Evolutionary conservation across 2,113 vertebrate species (phyloP), one percentile per base, ranked within the genome.

Genomic region (Rynchops niger): DNA sequence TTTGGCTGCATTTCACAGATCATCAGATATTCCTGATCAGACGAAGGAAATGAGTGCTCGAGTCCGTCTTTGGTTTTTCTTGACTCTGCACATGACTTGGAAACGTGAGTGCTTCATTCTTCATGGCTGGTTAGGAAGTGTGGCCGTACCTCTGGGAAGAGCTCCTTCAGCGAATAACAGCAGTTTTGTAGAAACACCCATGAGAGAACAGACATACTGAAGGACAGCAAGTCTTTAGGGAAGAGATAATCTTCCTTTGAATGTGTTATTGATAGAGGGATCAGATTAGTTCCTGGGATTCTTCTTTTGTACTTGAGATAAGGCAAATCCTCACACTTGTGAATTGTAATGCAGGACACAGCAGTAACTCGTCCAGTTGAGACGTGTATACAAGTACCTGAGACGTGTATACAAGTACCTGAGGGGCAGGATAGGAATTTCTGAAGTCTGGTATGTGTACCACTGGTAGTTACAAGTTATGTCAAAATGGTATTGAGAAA

Each of bases 181-280:
- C 66, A 49, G 66, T 59, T 82, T 82, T 59, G n/a, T 63, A 45
- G n/a, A 30, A 94, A 78, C 42, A 77, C 7, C 18, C 36, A 71
- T 18, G 61, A 61, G 56, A 71, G 76, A 76, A 61, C 56, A 82
- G 59, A 61, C 20, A 61, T 70, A 12, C 25, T 94, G 59, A 95
- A 96, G 95, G 94, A 88, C 88, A 71, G 26, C 0, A 3, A 86
- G 92, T 74, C 91, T 93, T 94, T 95, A 72, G 49, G 66, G 59
- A 36, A 84, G 86, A 92, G 86, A 88, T 97, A 90, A 97, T 96
- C 95, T 92, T 88, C 59, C 34, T 90, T 92, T 76, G 86, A 84
- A 56, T 53, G 9, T 55, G 40, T 29, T 86, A 52, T 86, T 61
- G 47, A 53, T 21, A 69, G 70, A 86, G 22, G 80, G 90, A 84